These are phyloP conservation scores for Tetramorium parvispinum DNA, from an alignment of 1,140 invertebrate genomes.

Conservation along the genomic window DNA sequence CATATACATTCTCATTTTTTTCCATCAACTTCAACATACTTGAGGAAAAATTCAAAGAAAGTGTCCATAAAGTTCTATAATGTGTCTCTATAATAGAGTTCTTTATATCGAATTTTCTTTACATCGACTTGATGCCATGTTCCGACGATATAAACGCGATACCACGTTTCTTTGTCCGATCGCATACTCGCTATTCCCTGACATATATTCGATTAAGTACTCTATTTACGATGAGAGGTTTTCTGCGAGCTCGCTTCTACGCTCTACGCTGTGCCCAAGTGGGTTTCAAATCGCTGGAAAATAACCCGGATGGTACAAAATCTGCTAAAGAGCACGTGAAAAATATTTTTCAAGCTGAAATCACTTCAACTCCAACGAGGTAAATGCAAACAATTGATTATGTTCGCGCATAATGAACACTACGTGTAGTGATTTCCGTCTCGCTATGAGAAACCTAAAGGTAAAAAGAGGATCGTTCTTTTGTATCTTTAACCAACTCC, in stretches of 20 bases:
- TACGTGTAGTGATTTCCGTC: constrained; percentile 36
- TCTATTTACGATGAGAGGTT: constrained; percentile 35
- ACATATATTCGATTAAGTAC: constrained; percentile 65
- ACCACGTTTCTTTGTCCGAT: constrained; percentile 41
- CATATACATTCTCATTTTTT: not conserved
- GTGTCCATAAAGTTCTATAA: not conserved
- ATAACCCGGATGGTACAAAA: not conserved
- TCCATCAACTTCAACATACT: not conserved
- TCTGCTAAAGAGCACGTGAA: not conserved
- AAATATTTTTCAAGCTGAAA: constrained; percentile 23
- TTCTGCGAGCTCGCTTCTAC: constrained; percentile 27
- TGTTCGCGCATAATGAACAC: constrained; percentile 53
- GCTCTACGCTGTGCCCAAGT: not conserved
- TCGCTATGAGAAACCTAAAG: not conserved
- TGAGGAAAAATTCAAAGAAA: not conserved
- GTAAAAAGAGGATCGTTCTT: constrained; percentile 41
- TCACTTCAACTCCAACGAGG: constrained; percentile 29
- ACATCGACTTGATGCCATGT: not conserved
- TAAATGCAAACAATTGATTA: constrained; percentile 68
- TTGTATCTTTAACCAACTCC: constrained; percentile 69
- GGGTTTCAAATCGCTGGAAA: constrained; percentile 6
- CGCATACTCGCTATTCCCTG: constrained; percentile 20
- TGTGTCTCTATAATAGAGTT: not conserved
- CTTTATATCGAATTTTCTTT: constrained; percentile 23
- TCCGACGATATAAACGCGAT: constrained; percentile 23